Evolutionary conservation across 2,113 vertebrate genomes (phyloP), one percentile per base, ranked within the genome.

Genomic region (Campylomormyrus tamandua): DNA sequence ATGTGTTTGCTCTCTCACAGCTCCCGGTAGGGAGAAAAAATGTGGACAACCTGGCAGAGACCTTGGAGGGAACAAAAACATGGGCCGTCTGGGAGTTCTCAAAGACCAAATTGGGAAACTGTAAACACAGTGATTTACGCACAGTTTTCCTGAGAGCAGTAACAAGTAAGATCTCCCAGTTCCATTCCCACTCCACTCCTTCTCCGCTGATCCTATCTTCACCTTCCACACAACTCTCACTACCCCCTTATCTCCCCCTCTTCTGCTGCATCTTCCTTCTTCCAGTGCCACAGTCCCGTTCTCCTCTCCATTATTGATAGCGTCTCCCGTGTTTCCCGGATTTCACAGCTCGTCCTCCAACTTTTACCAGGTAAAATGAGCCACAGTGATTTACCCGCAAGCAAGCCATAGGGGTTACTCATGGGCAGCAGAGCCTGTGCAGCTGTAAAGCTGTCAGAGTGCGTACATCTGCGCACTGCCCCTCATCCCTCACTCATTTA

Each of bases 381-480:
- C 42, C 31, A 7, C 50, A 19, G 46, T 27, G 8, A 52, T 90
- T 90, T 87, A 87, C 77, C 84, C 31, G 17, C 31, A n/a, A 17
- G 27, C 70, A 24, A 62, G 58, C 85, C 70, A 39, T 74, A 15
- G 27, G 56, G 46, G 35, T 27, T 74, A 89, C 74, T 58, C 17
- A 45, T 17, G 88, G 58, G 88, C 83, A 83, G 88, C 48, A n/a
- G 70, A n/a, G 88, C 21, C 88, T 85, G 66, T 3, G 53, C 21
- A 89, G 77, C 85, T 56, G 89, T 92, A 91, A 90, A 89, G 87
- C 90, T 90, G 89, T 93, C 90, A 91, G 87, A 89, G 91, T 46
- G 77, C 49, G 42, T 88, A 62, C 88, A 88, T 50, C 66, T 85
- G 74, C 88, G 52, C 86, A 84, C 48, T 5, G 17, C 52, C 27